Conservation (phyloP, 2,113 vertebrate genomes). For the Sturnus vulgaris region DNA sequence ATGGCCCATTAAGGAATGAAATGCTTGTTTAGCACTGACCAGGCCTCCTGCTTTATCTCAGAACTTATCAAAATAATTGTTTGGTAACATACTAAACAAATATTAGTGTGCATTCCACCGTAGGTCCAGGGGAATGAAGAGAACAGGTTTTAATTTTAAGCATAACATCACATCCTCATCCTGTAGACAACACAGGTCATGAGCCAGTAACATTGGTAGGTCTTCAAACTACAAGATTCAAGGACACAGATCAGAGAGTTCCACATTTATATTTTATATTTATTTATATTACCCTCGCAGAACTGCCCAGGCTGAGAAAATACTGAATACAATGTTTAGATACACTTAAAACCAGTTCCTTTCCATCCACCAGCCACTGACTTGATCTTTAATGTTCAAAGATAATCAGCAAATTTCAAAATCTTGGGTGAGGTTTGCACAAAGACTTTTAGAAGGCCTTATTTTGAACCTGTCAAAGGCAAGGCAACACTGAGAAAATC, state of each 20-base stretch:
- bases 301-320: neutral
- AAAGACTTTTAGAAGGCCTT: neutral
- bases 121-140: neutral
- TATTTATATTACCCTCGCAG: neutral
- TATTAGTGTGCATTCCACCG: neutral
- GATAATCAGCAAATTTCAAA: neutral
- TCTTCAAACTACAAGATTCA: neutral
- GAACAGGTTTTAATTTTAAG: neutral
- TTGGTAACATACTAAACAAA: neutral
- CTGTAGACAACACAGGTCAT: fast-evolving
- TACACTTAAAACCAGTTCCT: neutral
- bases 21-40: slow-evolving; percentile 1
- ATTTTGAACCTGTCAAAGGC: neutral
- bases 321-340: neutral
- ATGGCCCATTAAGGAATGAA: slow-evolving; percentile 63
- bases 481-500: neutral
- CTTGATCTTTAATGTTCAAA: neutral
- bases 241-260: neutral
- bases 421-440: neutral
- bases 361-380: neutral
- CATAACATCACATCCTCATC: neutral
- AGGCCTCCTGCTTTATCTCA: slow-evolving; percentile 30
- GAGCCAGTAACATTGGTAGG: neutral
- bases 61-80: slow-evolving; percentile 42
- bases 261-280: neutral